These are phyloP conservation scores for Emydura subglobosa DNA, from an alignment of 2,113 vertebrate genomes.

Conservation along the genomic window DNA sequence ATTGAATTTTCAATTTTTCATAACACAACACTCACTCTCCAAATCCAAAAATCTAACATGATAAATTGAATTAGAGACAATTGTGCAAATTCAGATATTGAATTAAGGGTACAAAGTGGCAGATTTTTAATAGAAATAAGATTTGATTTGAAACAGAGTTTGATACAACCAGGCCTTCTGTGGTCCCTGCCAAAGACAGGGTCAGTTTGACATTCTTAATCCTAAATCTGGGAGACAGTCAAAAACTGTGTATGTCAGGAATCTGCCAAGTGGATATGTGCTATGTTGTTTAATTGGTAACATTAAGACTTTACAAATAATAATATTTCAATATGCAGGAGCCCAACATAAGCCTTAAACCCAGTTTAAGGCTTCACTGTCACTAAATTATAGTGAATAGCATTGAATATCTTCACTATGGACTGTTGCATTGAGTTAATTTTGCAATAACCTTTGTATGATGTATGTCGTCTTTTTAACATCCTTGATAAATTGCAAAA, in stretches of 20 bases:
- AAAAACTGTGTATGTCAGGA: conserved; percentile 21
- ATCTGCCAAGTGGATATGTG: conserved; percentile 45
- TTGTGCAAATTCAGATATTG: conserved; percentile 31
- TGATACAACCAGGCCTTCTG: conserved; percentile 22
- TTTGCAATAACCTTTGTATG: neutral
- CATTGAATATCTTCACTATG: neutral
- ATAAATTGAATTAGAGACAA: conserved; percentile 20
- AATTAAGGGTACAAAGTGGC: conserved; percentile 11
- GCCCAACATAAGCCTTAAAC: conserved; percentile 24
- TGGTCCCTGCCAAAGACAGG: conserved; percentile 46
- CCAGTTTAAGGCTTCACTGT: neutral
- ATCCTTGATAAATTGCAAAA: conserved; percentile 39
- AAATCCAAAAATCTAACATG: neutral
- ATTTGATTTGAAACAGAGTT: conserved; percentile 21
- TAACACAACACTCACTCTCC: neutral
- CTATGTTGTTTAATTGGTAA: conserved; percentile 32
- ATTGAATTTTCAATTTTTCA: neutral
- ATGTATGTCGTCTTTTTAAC: conserved; percentile 5
- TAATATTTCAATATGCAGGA: conserved; percentile 9
- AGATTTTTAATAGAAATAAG: conserved; percentile 1
- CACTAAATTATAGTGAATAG: neutral
- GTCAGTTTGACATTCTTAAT: conserved; percentile 63
- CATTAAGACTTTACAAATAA: neutral
- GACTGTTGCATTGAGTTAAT: neutral
- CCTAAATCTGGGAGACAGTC: conserved; percentile 43